Evolutionary conservation across 2,888 invertebrate genomes (phyloP).

Genomic region (Saturnia pavonia): DNA sequence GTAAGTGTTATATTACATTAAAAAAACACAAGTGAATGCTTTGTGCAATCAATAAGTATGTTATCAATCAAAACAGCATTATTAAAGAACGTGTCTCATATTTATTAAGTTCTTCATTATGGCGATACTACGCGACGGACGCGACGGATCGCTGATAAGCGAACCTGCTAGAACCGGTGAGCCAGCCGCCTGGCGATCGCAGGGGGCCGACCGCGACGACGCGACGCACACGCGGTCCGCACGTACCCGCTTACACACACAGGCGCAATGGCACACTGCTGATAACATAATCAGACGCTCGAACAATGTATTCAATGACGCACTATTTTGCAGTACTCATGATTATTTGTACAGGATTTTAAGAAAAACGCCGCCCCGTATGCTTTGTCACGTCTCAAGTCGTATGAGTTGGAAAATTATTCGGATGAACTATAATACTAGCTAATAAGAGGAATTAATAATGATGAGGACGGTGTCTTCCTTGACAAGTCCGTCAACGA

Average conservation of each 20-base stretch:
- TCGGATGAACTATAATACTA: background rate
- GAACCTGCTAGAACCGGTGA: conserved; percentile 66
- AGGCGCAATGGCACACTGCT: conserved; percentile 32
- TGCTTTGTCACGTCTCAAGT: conserved; percentile 31
- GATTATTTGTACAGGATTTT: conserved; percentile 35
- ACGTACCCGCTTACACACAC: conserved; percentile 33
- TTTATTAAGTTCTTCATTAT: conserved; percentile 51
- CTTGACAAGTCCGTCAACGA: too few species aligned
- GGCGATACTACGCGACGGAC: conserved; percentile 49
- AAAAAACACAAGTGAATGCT: background rate
- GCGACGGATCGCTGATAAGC: conserved; percentile 62
- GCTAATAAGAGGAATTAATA: background rate
- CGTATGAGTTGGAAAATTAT: conserved; percentile 11
- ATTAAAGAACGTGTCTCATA: conserved; percentile 43
- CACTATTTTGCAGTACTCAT: conserved; percentile 42
- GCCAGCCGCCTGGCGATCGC: conserved; percentile 69
- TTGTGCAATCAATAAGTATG: conserved; percentile 6
- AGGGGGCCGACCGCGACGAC: conserved; percentile 58
- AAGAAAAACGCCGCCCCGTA: conserved; percentile 24
- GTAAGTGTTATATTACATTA: background rate
- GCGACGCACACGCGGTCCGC: conserved; percentile 39
- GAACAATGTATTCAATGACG: conserved; percentile 57
- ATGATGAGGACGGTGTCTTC: too few species aligned
- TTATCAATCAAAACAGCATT: conserved; percentile 21
- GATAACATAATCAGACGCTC: conserved; percentile 56